Evolutionary conservation across 2,797 vertebrate genomes (phyloP).

Genomic region (Lagodon rhomboides): DNA sequence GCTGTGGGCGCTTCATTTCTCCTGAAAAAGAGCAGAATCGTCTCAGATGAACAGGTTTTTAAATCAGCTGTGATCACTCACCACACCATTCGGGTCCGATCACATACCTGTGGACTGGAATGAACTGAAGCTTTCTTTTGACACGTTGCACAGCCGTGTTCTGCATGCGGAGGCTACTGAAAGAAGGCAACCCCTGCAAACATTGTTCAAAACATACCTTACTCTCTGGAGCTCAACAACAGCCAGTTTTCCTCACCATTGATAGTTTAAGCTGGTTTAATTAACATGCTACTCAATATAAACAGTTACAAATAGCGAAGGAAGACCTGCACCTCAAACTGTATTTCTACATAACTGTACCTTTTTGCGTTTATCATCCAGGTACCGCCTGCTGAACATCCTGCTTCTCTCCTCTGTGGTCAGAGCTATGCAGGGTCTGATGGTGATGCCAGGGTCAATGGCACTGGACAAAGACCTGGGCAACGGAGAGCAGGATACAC

Average conservation of each 20-base stretch:
- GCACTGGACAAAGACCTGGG: conserved; percentile 75
- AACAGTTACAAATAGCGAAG: background rate
- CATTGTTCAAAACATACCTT: conserved; percentile 20
- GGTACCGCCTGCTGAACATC: conserved; percentile 57
- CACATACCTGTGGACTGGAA: conserved; percentile 58
- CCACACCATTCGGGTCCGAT: background rate
- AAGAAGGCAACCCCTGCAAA: conserved; percentile 50
- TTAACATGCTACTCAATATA: too few species aligned
- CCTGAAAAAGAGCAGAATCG: conserved; percentile 58
- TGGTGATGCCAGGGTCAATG: conserved; percentile 76
- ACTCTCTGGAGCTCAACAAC: background rate
- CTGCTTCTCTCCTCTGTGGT: conserved; percentile 70
- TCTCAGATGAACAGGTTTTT: background rate
- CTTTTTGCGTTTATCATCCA: conserved; percentile 59
- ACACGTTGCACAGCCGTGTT: conserved; percentile 42
- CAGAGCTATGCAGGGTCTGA: conserved; percentile 75
- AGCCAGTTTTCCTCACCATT: background rate
- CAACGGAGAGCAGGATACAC: conserved; percentile 56
- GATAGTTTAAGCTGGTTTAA: background rate
- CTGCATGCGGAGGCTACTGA: background rate
- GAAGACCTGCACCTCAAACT: background rate
- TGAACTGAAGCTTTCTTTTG: conserved; percentile 82
- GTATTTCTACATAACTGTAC: conserved; percentile 58
- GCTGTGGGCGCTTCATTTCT: conserved; percentile 2
- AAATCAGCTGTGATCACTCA: background rate